Evolutionary conservation across 2,888 invertebrate species (phyloP).

Genomic region (Crioceris asparagi): DNA sequence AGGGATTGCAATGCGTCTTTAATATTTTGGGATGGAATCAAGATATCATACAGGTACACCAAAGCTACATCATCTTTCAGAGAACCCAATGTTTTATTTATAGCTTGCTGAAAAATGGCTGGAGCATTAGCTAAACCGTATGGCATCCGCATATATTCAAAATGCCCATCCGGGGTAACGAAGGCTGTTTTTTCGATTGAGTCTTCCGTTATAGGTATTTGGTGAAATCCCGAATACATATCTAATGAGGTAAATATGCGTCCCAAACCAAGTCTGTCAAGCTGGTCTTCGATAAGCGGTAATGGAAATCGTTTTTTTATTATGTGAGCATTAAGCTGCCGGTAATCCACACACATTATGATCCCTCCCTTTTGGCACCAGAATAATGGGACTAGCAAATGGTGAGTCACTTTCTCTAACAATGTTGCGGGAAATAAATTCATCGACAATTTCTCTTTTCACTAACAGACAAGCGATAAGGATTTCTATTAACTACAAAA

Average conservation of each 20-base stretch:
- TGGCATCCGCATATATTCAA: no score
- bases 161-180: no score
- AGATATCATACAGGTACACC: not conserved
- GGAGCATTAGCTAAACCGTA: no score
- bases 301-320: constrained; percentile 5
- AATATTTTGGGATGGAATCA: not conserved
- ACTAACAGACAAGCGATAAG: not conserved
- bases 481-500: not conserved
- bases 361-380: constrained; percentile 8
- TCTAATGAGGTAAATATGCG: not conserved
- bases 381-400: constrained; percentile 7
- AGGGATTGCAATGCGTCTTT: not conserved
- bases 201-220: not conserved
- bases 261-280: not conserved
- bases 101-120: no score
- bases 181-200: not conserved
- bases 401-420: constrained; percentile 6
- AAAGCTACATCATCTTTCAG: not conserved
- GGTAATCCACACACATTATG: not conserved
- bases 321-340: constrained; percentile 6
- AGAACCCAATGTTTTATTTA: not conserved
- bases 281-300: constrained; percentile 5
- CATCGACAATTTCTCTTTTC: constrained; percentile 5
- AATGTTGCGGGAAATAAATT: constrained; percentile 7
- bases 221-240: not conserved